phyloP scores from a whole-genome alignment of 2,113 vertebrate species.

The Protobothrops flavoviridis region DNA sequence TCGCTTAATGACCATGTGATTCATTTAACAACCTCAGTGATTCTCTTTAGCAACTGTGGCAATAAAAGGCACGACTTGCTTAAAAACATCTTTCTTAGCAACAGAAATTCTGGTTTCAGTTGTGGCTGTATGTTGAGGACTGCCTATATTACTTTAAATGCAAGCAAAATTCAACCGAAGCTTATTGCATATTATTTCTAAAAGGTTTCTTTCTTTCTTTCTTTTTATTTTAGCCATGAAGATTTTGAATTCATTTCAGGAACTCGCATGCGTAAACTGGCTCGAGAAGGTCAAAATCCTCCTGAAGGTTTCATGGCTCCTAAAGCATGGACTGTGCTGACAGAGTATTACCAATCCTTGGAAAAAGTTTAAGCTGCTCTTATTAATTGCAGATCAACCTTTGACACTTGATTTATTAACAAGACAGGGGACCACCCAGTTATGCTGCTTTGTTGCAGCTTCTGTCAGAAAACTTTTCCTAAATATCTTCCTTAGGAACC shows the following conservation, averaged over 20 bases:
- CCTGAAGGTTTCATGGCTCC: conserved; percentile 96
- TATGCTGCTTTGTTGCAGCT: conserved; percentile 65
- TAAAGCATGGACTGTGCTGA: conserved; percentile 91
- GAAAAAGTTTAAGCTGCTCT: conserved; percentile 81
- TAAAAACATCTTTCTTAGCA: neutral
- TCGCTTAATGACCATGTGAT: neutral
- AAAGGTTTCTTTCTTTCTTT: neutral
- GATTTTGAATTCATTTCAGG: conserved; percentile 98
- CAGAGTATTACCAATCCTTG: conserved; percentile 92
- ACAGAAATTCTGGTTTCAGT: neutral
- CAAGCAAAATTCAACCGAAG: neutral
- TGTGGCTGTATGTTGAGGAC: neutral
- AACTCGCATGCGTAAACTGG: conserved; percentile 95
- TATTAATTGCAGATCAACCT: conserved; percentile 51
- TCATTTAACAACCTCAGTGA: neutral
- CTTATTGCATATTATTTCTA: conserved; percentile 16
- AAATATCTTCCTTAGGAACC: conserved; percentile 55
- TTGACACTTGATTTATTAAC: conserved; percentile 54
- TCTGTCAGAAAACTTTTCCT: conserved; percentile 61
- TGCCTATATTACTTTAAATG: neutral
- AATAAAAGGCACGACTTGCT: neutral
- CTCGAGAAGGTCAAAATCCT: conserved; percentile 90
- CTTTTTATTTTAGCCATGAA: conserved; percentile 77
- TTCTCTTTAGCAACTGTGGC: neutral
- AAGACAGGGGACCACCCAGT: conserved; percentile 65